These are phyloP conservation scores for Cheilinus undulatus DNA, from an alignment of 2,113 vertebrate genomes.

Conservation along the genomic window DNA sequence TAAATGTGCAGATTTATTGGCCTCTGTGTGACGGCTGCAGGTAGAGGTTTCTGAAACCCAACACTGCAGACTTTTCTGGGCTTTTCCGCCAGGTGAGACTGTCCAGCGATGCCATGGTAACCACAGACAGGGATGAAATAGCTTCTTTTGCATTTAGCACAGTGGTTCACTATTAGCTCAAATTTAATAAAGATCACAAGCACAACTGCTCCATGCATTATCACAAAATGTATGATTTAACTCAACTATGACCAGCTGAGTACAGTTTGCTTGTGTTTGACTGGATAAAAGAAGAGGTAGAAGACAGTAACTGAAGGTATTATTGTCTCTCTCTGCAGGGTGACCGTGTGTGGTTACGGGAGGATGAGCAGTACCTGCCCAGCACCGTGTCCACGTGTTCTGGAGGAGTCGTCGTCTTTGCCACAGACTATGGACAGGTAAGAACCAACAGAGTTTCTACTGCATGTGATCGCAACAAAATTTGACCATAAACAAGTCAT, in stretches of 20 bases:
- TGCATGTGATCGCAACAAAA: no score
- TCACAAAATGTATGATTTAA: no score
- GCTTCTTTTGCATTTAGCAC: not conserved
- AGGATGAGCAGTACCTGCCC: conserved; percentile 93
- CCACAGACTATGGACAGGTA: conserved; percentile 94
- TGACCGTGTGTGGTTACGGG: conserved; percentile 92
- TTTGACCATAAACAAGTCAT: no score
- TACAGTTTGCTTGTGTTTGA: no score
- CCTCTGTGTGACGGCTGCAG: conserved; percentile 17
- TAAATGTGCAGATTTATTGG: conserved; percentile 49
- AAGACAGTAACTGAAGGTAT: no score
- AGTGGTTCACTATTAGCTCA: no score
- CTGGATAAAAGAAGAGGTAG: no score
- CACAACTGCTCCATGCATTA: no score
- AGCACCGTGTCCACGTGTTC: conserved; percentile 93
- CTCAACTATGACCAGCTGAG: no score
- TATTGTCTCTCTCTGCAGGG: conserved; percentile 86
- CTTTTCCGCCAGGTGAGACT: not conserved
- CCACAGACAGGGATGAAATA: not conserved
- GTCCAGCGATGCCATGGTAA: conserved; percentile 29
- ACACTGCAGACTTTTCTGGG: not conserved
- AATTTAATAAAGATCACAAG: no score
- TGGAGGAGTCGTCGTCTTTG: conserved; percentile 90
- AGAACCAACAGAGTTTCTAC: conserved; percentile 6
- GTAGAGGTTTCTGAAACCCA: conserved; percentile 30